Base-by-base conservation (phyloP, 1,140 invertebrate species). In the Drosophila arizonae region DNA sequence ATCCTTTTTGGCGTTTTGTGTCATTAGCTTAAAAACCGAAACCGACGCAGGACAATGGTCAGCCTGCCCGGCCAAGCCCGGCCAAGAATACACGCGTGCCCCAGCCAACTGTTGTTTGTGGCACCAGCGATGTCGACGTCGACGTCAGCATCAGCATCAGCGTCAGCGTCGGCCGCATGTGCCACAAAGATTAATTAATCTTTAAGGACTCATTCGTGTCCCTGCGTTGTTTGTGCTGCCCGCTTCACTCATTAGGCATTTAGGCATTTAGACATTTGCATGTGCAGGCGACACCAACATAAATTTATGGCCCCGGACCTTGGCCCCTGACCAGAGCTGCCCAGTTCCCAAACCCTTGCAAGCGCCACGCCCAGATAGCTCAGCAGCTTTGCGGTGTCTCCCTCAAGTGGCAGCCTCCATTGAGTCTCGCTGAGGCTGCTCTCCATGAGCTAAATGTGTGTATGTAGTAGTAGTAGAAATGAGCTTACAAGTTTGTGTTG, bases 161-260 rank as follows among this genome's bases (percentile, higher is more conserved):
- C 48, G 21, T 17, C 68, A 48, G 75, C 71, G 50, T 60, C 61
- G 52, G 82, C 78, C 81, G 81, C 88, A 90, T 90, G 88, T 90
- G 79, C 80, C 76, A 87, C 80, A 80, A 85, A 91, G 90, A 91
- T 91, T 91, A 91, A 91, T 91, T 91, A 91, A 91, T 91, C 90
- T 91, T 91, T 85, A 90, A 91, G 90, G 90, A 91, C 85, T 88
- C 85, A 84, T 88, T 88, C 68, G 77, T 79, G 76, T 54, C 58
- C 51, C 43, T 46, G 17, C 43, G 43, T 45, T 72, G 81, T 72
- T 69, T 74, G 61, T 17, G 48, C 56, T 57, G 50, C 57, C 65
- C 67, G 70, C 56, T 69, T 67, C 74, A 60, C 76, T 81, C 79
- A 86, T 86, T 86, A 76, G 76, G 78, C 76, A 76, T 76, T 80